A percentile compares a stretch with the other conserved stretches of the same genome.
These are phyloP conservation scores for Equus quagga DNA, from an alignment of 2,113 vertebrate species.

Conservation along the genomic window DNA sequence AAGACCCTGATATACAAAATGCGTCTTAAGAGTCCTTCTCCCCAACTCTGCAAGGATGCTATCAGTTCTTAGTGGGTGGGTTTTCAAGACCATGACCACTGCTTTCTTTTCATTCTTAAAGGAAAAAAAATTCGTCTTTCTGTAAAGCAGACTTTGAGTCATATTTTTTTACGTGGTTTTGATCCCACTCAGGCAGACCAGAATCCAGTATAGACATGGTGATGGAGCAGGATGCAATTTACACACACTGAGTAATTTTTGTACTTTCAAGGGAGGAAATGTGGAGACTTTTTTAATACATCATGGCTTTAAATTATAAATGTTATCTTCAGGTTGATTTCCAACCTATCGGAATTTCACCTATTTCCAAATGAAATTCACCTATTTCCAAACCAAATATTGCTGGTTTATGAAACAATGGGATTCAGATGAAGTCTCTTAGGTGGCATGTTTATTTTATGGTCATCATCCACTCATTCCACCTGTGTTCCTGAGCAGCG, in stretches of 20 bases:
- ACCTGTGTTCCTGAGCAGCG: not conserved
- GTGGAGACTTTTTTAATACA: not conserved
- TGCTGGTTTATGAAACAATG: not conserved
- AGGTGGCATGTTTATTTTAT: not conserved
- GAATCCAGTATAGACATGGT: fast-evolving
- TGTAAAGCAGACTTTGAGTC: not conserved
- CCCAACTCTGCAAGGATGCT: not conserved
- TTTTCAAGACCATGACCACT: not conserved
- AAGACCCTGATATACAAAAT: not conserved
- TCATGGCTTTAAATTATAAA: not conserved
- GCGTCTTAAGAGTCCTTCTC: not conserved
- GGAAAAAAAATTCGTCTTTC: not conserved
- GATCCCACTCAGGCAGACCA: fast-evolving
- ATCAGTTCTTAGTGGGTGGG: fast-evolving
- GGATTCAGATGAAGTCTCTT: fast-evolving
- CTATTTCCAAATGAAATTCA: too few species aligned
- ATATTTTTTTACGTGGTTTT: not conserved
- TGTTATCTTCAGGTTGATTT: not conserved
- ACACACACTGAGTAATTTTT: fast-evolving
- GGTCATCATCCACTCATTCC: not conserved
- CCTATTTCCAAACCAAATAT: not conserved
- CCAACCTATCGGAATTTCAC: too few species aligned
- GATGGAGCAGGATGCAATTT: fast-evolving
- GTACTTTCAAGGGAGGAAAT: not conserved
- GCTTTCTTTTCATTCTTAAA: not conserved